Evolutionary conservation across 2,888 invertebrate genomes (phyloP), one percentile per base, ranked within the genome.

Genomic region (Andrena hattorfiana): DNA sequence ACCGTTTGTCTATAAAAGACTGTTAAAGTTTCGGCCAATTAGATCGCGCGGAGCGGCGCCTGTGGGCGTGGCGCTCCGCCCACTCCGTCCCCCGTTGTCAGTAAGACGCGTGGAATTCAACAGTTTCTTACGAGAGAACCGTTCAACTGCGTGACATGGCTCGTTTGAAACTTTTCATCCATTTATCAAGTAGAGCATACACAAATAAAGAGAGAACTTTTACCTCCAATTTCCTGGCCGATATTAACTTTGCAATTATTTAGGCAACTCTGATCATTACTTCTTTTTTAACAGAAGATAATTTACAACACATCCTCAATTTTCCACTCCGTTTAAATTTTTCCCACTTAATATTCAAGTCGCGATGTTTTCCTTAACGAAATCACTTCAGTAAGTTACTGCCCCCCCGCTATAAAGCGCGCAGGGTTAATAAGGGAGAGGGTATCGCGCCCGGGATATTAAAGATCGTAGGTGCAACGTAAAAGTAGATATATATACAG

Each of bases 391-490:
- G 20, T 23, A 56, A 23, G 56, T 56, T 26, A 26, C 56, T 8
- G 1, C 23, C 4, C 4, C 26, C 26, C 23, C 10, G 23, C 23
- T 26, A 4, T 56, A 26, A 56, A 56, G 4, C 35, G 48, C 30
- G 28, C 16, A 2, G n/a, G 32, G 32, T 68, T 30, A 30, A 23
- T 20, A 13, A 68, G 32, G 54, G 54, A 23, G 51, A 28, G 48
- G n/a, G 30, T 20, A 32, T 64, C 64, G 64, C 26, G 13, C 8
- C 13, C 13, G 8, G 54, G 54, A 68, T 56, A 56, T 68, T 69
- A 69, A 68, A 56, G 23, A 35, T 68, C 56, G 32, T 20, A 32
- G 68, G 26, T 23, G 56, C 23, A 54, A 23, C 32, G 8, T 68
- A 32, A 23, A 54, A 20, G 32, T 23, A 54, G 68, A 42, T 42